Percentiles rank a stretch among this genome's conserved stretches.
Conservation (phyloP, 1,140 invertebrate species). For the Vanessa tameamea region DNA sequence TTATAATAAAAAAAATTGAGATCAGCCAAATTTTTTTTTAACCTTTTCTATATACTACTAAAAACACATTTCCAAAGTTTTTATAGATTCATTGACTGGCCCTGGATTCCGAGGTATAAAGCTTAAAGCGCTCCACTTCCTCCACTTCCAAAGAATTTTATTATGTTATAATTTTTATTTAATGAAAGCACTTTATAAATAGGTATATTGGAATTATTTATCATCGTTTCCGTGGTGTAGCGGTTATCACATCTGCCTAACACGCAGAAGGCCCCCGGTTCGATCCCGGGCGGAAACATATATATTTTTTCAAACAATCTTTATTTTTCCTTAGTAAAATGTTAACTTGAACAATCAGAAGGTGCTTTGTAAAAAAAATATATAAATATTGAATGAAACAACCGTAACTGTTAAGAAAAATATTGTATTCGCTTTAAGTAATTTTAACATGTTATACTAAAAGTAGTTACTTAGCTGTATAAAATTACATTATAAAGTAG, state of each 20-base stretch:
- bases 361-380: too few relatives aligned
- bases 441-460: not conserved
- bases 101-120: too few relatives aligned
- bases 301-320: slow-evolving; percentile 11
- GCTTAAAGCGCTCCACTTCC: too few relatives aligned
- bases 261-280: slow-evolving; percentile 54
- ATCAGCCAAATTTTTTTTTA: too few relatives aligned
- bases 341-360: not conserved
- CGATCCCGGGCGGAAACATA: slow-evolving; percentile 49
- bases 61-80: too few relatives aligned
- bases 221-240: slow-evolving; percentile 47
- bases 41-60: too few relatives aligned
- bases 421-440: not conserved
- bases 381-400: not conserved
- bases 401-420: not conserved
- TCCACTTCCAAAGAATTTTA: too few relatives aligned
- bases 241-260: slow-evolving; percentile 56
- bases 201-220: too few relatives aligned
- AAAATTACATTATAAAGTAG: not conserved
- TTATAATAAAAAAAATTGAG: too few relatives aligned
- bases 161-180: too few relatives aligned
- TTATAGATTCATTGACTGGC: too few relatives aligned
- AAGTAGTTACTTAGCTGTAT: not conserved
- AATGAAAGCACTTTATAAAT: too few relatives aligned
- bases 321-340: not conserved